Conservation (phyloP, 2,888 invertebrate genomes). For the Lypha dubia region DNA sequence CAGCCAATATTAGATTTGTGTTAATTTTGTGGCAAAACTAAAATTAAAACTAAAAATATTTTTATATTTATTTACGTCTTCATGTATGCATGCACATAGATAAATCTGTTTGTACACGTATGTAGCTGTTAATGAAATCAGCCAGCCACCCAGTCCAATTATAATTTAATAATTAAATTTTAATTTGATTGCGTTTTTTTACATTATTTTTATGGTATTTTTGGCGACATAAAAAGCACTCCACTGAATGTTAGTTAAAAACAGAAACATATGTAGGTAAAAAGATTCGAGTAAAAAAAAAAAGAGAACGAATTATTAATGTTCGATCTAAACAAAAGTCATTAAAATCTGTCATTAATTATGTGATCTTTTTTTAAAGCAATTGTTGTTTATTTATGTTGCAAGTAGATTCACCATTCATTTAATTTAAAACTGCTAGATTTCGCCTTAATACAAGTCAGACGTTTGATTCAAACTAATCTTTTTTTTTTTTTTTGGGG, state of each 20-base stretch:
- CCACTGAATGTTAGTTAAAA: neutral
- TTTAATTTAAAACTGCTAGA: too few relatives aligned
- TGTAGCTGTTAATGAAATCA: constrained; percentile 39
- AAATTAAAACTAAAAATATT: constrained; percentile 1
- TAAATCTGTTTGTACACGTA: neutral
- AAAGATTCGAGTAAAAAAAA: neutral
- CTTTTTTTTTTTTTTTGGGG: too few relatives aligned
- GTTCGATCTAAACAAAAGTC: neutral
- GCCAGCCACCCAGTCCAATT: constrained; percentile 24
- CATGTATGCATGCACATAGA: neutral
- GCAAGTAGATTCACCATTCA: too few relatives aligned
- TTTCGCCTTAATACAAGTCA: too few relatives aligned
- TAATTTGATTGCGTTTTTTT: constrained; percentile 15
- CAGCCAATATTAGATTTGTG: constrained; percentile 1
- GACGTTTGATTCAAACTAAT: too few relatives aligned
- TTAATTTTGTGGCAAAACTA: constrained; percentile 14
- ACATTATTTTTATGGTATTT: constrained; percentile 13
- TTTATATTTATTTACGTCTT: too few relatives aligned
- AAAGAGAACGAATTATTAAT: constrained; percentile 12
- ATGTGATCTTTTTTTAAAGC: too few relatives aligned
- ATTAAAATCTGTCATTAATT: neutral
- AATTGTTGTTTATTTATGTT: too few relatives aligned
- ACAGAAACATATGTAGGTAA: neutral
- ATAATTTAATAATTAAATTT: too few relatives aligned
- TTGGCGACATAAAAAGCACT: neutral